A percentile compares a stretch with the other conserved stretches of the same genome.
Evolutionary conservation across 2,113 vertebrate genomes (phyloP).

Genomic region (Nipponia nippon): DNA sequence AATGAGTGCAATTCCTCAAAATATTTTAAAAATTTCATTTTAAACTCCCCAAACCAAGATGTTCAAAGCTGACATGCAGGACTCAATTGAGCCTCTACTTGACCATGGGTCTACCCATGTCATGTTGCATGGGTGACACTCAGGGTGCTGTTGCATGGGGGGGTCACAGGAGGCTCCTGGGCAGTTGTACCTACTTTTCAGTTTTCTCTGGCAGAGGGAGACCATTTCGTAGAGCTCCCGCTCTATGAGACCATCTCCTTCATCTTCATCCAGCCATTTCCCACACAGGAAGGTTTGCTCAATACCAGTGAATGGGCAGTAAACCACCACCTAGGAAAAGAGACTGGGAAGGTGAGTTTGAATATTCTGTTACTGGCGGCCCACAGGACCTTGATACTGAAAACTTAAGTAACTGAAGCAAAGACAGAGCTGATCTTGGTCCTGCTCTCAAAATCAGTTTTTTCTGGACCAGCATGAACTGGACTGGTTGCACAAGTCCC

Average conservation of each 20-base stretch:
- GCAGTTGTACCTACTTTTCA: conserved; percentile 82
- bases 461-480: neutral
- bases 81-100: neutral
- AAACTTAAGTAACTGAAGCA: neutral
- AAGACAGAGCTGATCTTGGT: neutral
- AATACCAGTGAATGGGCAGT: conserved; percentile 92
- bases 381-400: too few species aligned
- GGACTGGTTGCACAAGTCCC: neutral
- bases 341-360: neutral
- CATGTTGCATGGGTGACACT: neutral
- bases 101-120: too few species aligned
- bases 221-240: conserved; percentile 96
- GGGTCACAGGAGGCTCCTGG: neutral
- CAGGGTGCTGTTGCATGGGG: accelerated
- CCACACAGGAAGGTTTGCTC: conserved; percentile 94
- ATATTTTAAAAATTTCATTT: neutral
- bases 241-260: conserved; percentile 90
- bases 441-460: neutral
- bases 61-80: neutral
- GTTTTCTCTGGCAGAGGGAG: conserved; percentile 87
- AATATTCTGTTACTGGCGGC: neutral
- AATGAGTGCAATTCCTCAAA: neutral
- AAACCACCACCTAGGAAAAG: conserved; percentile 85
- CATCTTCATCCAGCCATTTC: conserved; percentile 95
- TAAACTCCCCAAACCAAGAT: neutral